phyloP scores from a whole-genome alignment of 2,797 vertebrate species.

The Notolabrus celidotus region DNA sequence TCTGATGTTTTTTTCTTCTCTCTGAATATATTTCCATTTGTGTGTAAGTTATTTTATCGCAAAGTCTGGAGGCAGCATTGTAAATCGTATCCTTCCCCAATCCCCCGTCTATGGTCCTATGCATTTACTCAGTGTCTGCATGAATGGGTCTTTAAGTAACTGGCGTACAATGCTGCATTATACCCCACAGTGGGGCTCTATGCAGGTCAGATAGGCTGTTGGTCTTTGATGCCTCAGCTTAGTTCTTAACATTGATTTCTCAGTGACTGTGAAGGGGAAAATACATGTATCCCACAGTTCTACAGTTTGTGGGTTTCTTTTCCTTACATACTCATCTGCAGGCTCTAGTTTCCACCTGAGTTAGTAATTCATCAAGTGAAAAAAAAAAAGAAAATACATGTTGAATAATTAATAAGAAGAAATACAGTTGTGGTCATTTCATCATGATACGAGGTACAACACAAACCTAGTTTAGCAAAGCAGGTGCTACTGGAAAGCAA shows the following conservation, averaged over 20 bases:
- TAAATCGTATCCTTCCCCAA: conserved; percentile 66
- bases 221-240: conserved; percentile 80
- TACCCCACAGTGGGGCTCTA: conserved; percentile 82
- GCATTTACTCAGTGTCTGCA: conserved; percentile 80
- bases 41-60: conserved; percentile 73
- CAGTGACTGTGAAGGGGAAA: conserved; percentile 74
- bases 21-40: conserved; percentile 64
- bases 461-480: conserved; percentile 11
- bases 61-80: conserved; percentile 72
- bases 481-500: conserved; percentile 24
- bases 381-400: not conserved
- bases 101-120: conserved; percentile 74
- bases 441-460: conserved; percentile 21
- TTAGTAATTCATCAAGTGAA: conserved; percentile 22
- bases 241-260: conserved; percentile 78
- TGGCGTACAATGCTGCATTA: conserved; percentile 83
- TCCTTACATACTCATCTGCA: conserved; percentile 51
- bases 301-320: conserved; percentile 72
- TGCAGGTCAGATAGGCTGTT: conserved; percentile 82
- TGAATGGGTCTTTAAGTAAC: conserved; percentile 84
- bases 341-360: conserved; percentile 25
- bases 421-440: conserved; percentile 8
- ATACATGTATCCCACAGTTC: conserved; percentile 76
- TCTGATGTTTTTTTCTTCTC: conserved; percentile 70
- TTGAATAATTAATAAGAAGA: conserved; percentile 17